Conservation (phyloP, 2,113 vertebrate genomes). For the Oryzias celebensis region DNA sequence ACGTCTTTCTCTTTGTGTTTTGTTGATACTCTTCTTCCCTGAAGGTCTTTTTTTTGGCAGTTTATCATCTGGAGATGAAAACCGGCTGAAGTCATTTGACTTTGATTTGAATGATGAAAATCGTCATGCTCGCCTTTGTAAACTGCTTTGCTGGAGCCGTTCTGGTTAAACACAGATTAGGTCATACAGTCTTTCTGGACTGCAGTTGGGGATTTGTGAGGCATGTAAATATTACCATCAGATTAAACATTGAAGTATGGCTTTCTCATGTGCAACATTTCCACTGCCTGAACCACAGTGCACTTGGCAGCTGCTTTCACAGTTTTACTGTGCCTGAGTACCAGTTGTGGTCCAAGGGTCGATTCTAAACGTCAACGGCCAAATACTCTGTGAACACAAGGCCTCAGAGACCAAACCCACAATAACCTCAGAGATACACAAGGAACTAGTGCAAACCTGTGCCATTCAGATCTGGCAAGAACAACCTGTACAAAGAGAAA, state of each 20-base stretch:
- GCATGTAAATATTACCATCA: neutral
- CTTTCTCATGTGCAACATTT: neutral
- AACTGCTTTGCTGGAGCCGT: no score
- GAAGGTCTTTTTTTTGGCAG: no score
- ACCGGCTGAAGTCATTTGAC: no score
- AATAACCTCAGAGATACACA: neutral
- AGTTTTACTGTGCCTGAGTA: slow-evolving; percentile 26
- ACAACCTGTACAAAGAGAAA: neutral
- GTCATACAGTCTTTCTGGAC: no score
- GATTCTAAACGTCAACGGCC: slow-evolving; percentile 34
- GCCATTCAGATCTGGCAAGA: neutral
- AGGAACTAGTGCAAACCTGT: slow-evolving; percentile 1
- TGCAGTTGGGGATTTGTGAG: no score
- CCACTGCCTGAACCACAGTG: slow-evolving; percentile 12
- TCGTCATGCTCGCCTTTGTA: no score
- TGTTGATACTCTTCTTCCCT: no score
- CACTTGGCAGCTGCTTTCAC: slow-evolving; percentile 50
- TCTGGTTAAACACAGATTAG: no score
- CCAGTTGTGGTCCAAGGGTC: slow-evolving; percentile 60
- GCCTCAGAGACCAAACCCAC: slow-evolving; percentile 36
- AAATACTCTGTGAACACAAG: slow-evolving; percentile 15
- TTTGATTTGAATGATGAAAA: no score
- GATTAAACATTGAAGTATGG: neutral
- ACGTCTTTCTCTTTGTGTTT: no score
- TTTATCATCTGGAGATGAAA: no score